phyloP scores from a whole-genome alignment of 2,113 vertebrate species.

The Isurus oxyrinchus region DNA sequence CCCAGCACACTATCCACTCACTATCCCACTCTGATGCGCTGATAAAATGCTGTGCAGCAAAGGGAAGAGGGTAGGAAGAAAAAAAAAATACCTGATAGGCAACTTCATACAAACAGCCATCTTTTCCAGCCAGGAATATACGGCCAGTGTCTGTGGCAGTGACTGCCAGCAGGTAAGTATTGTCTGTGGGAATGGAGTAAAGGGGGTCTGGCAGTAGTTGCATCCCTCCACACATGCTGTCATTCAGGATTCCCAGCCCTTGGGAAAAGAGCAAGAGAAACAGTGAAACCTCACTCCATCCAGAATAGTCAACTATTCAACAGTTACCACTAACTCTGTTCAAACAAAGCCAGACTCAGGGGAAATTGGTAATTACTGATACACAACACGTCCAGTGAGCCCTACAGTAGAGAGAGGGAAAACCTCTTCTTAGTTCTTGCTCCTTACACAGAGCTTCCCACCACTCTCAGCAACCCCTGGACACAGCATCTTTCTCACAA shows the following conservation, averaged over 20 bases:
- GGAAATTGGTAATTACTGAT: not conserved
- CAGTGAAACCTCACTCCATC: not conserved
- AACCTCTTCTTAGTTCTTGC: too few species aligned
- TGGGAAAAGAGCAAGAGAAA: conserved; percentile 10
- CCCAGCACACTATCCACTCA: too few species aligned
- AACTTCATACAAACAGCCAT: conserved; percentile 94
- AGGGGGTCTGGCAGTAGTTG: conserved; percentile 89
- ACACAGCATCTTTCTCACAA: not conserved
- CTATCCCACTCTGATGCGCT: not conserved
- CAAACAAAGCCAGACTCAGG: not conserved
- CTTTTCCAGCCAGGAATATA: conserved; percentile 92
- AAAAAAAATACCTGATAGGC: conserved; percentile 70
- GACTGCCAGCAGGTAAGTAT: conserved; percentile 85
- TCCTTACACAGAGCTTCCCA: not conserved
- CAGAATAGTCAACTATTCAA: not conserved
- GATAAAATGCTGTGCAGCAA: not conserved
- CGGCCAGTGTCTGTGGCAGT: conserved; percentile 82
- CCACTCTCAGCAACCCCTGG: too few species aligned
- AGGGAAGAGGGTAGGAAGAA: too few species aligned
- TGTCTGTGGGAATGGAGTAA: conserved; percentile 92
- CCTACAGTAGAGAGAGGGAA: too few species aligned
- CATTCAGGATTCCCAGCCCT: conserved; percentile 62
- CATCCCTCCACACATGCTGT: conserved; percentile 90
- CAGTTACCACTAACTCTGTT: not conserved
- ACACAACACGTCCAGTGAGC: not conserved